Percentiles rank a stretch among this genome's conserved stretches.
phyloP scores from a whole-genome alignment of 2,888 invertebrate species.

The Lycophotia porphyrea region DNA sequence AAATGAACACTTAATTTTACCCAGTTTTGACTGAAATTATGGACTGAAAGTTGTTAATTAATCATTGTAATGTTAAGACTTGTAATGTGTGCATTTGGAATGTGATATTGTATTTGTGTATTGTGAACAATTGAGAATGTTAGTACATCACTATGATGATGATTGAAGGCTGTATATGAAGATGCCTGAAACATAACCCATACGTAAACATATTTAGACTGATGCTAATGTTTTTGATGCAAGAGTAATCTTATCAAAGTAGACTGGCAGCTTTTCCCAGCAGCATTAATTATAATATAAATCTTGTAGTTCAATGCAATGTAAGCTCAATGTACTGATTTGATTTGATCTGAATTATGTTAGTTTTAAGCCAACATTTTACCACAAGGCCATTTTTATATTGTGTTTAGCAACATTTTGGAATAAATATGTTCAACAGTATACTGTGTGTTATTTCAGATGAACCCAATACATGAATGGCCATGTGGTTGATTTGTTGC shows the following conservation, averaged over 20 bases:
- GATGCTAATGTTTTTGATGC: constrained; percentile 8
- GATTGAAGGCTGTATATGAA: not conserved
- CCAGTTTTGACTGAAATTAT: constrained; percentile 37
- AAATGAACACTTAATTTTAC: constrained; percentile 13
- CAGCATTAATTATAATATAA: constrained; percentile 41
- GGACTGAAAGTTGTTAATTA: constrained; percentile 50
- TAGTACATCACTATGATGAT: not conserved
- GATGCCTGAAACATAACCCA: not conserved
- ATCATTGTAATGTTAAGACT: constrained; percentile 40
- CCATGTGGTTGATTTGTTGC: constrained; percentile 82
- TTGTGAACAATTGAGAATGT: constrained; percentile 8
- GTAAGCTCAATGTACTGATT: constrained; percentile 64
- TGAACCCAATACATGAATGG: constrained; percentile 84
- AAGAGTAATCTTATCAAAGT: constrained; percentile 4
- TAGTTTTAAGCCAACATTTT: constrained; percentile 69
- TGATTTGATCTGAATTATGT: constrained; percentile 57
- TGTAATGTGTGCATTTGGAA: constrained; percentile 47
- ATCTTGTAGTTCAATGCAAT: constrained; percentile 64
- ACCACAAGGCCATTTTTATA: constrained; percentile 89
- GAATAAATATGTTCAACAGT: constrained; percentile 80
- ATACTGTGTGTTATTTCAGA: constrained; percentile 83
- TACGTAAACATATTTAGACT: constrained; percentile 22
- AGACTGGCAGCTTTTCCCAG: constrained; percentile 34
- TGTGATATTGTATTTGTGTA: constrained; percentile 47
- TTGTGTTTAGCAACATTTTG: constrained; percentile 76